Conservation (phyloP, 2,113 vertebrate genomes). For the Equus przewalskii region DNA sequence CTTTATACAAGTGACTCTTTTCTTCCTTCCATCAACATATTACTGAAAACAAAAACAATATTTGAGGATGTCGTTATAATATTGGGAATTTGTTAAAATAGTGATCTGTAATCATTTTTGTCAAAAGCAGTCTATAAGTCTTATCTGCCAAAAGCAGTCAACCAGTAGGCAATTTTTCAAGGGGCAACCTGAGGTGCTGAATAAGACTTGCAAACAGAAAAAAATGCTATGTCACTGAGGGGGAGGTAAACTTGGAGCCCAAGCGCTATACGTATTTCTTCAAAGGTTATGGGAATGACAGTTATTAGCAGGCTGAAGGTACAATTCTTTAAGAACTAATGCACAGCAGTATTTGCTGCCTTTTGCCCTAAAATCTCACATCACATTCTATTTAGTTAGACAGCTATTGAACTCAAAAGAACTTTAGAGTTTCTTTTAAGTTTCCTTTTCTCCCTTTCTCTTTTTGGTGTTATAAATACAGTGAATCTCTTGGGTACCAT, state of each 20-base stretch:
- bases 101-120: conserved; percentile 26
- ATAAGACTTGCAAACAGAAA: conserved; percentile 37
- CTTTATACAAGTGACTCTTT: neutral
- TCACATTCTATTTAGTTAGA: conserved; percentile 76
- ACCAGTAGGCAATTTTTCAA: neutral
- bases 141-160: conserved; percentile 60
- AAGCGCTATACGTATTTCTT: conserved; percentile 30
- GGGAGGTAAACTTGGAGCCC: conserved; percentile 44
- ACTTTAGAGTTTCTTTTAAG: conserved; percentile 69
- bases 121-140: conserved; percentile 46
- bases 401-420: conserved; percentile 69
- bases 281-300: conserved; percentile 70
- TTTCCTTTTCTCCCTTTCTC: conserved; percentile 49
- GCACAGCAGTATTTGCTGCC: conserved; percentile 23
- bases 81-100: neutral
- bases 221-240: conserved; percentile 59
- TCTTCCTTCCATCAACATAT: neutral
- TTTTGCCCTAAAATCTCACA: conserved; percentile 69
- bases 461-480: conserved; percentile 55
- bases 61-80: conserved; percentile 3
- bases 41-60: neutral
- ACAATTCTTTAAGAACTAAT: conserved; percentile 63
- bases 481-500: conserved; percentile 4
- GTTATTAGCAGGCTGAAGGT: conserved; percentile 38
- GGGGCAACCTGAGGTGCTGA: conserved; percentile 18